Evolutionary conservation across 2,888 invertebrate species (phyloP), one percentile per base, ranked within the genome.

Genomic region (Metacarcinus magister): DNA sequence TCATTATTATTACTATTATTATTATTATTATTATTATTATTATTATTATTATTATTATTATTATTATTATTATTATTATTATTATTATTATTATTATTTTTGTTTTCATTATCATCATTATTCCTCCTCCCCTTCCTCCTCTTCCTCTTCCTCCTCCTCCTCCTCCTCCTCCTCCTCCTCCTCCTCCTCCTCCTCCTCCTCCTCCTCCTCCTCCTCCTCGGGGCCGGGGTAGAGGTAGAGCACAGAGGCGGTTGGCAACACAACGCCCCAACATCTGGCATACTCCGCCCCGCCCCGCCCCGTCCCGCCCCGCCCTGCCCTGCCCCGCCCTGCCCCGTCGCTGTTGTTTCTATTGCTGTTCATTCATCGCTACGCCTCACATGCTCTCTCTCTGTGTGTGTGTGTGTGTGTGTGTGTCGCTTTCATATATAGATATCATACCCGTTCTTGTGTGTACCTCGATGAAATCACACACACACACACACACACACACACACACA

Each of bases 191-290:
- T 67, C 67, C 67, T 67, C 67, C 67, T 67, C 67, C 67, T 67
- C 67, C 67, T 67, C 67, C 67, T 67, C 67, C 67, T 67, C 67
- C n/a, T 67, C 67, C 67, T 67, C 67, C 67, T 67, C 67, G 3
- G 23, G 3, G n/a, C 67, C n/a, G 0, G 67, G 54, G 54, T 13
- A 54, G 54, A 54, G 54, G 54, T 54, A 10, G 54, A 16, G 67
- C n/a, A 67, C 67, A 4, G 67, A 67, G 19, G 67, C n/a, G 67
- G n/a, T 67, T 67, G 67, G n/a, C 67, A 67, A 67, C 67, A 67
- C 23, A 23, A 23, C n/a, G 67, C 67, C 67, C 67, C 67, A 67
- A 67, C 23, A 67, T 5, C n/a, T n/a, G 67, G 67, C n/a, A 67
- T n/a, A 8, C 67, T n/a, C 67, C 48, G 7, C 48, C 48, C 48